Evolutionary conservation across 2,113 vertebrate genomes (phyloP).

Genomic region (Ellobius talpinus): DNA sequence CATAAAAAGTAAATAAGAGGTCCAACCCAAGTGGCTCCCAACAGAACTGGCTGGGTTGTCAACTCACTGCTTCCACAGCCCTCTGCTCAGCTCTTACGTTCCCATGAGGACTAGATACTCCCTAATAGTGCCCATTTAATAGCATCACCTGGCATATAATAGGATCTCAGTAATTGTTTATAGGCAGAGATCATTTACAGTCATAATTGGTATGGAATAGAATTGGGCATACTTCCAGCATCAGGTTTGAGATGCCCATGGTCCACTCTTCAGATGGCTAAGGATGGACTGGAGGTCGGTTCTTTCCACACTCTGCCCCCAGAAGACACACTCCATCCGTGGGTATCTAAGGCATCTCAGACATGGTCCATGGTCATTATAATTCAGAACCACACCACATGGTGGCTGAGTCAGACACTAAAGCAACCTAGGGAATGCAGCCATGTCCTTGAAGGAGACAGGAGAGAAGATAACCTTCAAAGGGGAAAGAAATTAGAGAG

Average conservation of each 20-base stretch:
- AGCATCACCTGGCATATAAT: not conserved
- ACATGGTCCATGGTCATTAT: constrained; percentile 2
- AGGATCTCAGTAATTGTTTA: not conserved
- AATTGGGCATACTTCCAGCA: not conserved
- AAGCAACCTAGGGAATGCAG: constrained; percentile 59
- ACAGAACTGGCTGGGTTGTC: not conserved
- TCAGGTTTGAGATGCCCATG: not conserved
- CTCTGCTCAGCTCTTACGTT: not conserved
- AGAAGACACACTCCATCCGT: not conserved
- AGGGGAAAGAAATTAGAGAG: not conserved
- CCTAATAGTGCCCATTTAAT: rapidly evolving
- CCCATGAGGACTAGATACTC: no score
- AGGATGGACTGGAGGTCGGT: not conserved
- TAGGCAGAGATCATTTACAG: not conserved
- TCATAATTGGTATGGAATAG: not conserved
- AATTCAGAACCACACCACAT: constrained; percentile 60
- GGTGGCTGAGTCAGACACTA: constrained; percentile 65
- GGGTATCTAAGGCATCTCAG: constrained; percentile 7
- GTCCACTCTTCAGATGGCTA: not conserved
- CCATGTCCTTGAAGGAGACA: constrained; percentile 76
- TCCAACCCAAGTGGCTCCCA: not conserved
- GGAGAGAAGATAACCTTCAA: constrained; percentile 67
- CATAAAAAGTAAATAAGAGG: constrained; percentile 26
- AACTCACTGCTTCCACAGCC: not conserved
- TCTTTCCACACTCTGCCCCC: not conserved